Evolutionary conservation across 2,113 vertebrate genomes (phyloP).

Genomic region (Dinomys branickii): DNA sequence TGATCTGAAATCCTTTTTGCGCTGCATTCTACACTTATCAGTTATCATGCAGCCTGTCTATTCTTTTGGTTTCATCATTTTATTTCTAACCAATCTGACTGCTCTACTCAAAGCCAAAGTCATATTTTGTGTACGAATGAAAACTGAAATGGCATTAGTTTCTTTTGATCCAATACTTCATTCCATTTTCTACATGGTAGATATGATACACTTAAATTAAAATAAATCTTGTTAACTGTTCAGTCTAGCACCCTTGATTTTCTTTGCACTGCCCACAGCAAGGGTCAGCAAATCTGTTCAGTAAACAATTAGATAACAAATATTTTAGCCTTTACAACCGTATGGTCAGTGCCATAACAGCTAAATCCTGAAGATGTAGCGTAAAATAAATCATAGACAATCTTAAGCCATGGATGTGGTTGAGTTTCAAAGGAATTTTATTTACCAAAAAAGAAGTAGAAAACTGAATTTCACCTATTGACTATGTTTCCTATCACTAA

Average conservation of each 20-base stretch:
- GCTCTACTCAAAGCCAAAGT: background rate
- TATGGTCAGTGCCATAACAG: background rate
- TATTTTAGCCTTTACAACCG: background rate
- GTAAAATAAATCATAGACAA: background rate
- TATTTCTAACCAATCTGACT: background rate
- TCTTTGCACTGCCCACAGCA: background rate
- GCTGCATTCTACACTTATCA: background rate
- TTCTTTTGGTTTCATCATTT: background rate
- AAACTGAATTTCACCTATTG: background rate
- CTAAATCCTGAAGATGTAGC: background rate
- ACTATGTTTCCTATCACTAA: background rate
- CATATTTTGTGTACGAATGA: background rate
- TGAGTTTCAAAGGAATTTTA: background rate
- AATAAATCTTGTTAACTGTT: background rate
- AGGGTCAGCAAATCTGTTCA: background rate
- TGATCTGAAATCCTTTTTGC: background rate
- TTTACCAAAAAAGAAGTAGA: background rate
- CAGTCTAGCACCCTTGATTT: background rate
- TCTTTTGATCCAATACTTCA: background rate
- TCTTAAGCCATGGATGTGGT: background rate
- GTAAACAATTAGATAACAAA: background rate
- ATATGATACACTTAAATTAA: background rate
- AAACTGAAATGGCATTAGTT: background rate
- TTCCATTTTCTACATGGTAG: background rate
- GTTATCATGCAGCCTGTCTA: background rate